phyloP scores from a whole-genome alignment of 37 sponge, comb jelly and placozoan species.

The Crambe crambe region DNA sequence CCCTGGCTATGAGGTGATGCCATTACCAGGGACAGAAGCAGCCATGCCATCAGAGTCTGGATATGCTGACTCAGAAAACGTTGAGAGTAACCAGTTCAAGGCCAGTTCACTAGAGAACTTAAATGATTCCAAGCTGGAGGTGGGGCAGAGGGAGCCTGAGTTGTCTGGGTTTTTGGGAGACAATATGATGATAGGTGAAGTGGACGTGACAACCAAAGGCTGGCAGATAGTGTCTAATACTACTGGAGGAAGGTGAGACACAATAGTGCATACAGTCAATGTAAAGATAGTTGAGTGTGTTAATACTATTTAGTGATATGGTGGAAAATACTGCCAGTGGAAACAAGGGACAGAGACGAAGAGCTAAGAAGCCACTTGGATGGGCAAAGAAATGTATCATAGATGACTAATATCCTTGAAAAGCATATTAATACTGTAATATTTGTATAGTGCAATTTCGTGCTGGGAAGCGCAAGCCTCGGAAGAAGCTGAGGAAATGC shows the following conservation, averaged over 20 bases:
- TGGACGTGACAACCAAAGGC: neutral
- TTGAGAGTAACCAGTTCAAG: too few relatives aligned
- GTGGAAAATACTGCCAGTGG: too few relatives aligned
- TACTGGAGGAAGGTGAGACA: neutral
- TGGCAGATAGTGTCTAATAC: neutral
- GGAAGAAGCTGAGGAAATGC: constrained; percentile 43
- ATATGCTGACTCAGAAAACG: too few relatives aligned
- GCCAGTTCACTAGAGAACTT: neutral
- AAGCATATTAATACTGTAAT: neutral
- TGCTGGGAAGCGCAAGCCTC: constrained; percentile 29
- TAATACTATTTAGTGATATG: neutral
- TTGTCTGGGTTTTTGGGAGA: neutral
- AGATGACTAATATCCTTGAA: too few relatives aligned
- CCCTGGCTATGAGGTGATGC: neutral
- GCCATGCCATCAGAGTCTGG: neutral
- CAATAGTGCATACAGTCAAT: neutral
- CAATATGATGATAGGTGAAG: neutral
- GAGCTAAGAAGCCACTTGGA: neutral
- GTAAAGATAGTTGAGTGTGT: neutral
- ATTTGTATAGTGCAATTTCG: constrained; percentile 4
- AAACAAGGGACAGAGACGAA: neutral
- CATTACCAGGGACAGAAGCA: neutral
- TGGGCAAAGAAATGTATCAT: constrained; percentile 63
- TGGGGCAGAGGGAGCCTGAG: neutral
- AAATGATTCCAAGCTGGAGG: neutral